phyloP scores from a whole-genome alignment of 2,113 vertebrate species.

The Pteronura brasiliensis region DNA sequence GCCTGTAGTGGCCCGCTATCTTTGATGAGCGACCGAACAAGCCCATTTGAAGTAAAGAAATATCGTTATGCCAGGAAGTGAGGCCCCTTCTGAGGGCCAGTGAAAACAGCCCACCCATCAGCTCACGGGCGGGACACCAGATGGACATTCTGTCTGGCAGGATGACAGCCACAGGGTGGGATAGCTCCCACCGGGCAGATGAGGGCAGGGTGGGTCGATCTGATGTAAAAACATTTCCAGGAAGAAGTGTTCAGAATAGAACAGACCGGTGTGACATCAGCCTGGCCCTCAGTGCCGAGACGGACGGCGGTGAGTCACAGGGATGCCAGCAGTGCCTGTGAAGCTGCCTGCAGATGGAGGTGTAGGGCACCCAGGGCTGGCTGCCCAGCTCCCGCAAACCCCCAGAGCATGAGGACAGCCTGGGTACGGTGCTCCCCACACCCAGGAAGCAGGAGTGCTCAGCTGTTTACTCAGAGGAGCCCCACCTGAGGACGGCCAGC shows the following conservation, averaged over 20 bases:
- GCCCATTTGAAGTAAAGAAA: neutral
- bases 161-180: neutral
- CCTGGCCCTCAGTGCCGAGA: neutral
- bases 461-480: neutral
- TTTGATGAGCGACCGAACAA: neutral
- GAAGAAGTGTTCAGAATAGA: slow-evolving; percentile 28
- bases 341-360: neutral
- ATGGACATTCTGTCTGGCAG: neutral
- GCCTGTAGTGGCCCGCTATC: neutral
- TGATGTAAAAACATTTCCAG: slow-evolving; percentile 10
- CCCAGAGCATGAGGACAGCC: rapidly evolving
- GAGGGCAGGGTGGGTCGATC: neutral
- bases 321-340: neutral
- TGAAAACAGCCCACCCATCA: neutral
- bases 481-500: too few species aligned
- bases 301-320: neutral
- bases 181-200: neutral
- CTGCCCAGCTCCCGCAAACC: too few species aligned
- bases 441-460: neutral
- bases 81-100: neutral
- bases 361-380: neutral
- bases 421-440: rapidly evolving
- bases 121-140: neutral
- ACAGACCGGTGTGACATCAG: neutral
- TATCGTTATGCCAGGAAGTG: neutral